A percentile compares a stretch with the other conserved stretches of the same genome.
Conservation (phyloP, 1,140 invertebrate species). For the Saccostrea cuccullata region DNA sequence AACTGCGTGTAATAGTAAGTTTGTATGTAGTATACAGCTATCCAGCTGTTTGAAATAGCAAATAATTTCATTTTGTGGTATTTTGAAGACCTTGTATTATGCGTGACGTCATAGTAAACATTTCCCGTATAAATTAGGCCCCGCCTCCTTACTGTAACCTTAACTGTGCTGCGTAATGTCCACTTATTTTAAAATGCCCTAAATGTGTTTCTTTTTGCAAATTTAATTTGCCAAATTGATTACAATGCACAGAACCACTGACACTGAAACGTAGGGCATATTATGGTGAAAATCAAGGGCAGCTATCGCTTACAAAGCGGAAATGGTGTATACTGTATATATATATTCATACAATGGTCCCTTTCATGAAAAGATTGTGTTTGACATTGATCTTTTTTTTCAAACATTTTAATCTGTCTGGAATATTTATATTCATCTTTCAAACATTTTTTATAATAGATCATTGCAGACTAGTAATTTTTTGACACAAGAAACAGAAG, state of each 20-base stretch:
- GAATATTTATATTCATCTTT: slow-evolving; percentile 8
- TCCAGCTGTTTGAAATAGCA: too few species aligned
- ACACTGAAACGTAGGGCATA: slow-evolving; percentile 23
- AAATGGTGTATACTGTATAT: slow-evolving; percentile 48
- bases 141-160: too few species aligned
- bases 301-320: slow-evolving; percentile 43
- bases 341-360: slow-evolving; percentile 47
- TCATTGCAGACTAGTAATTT: background rate
- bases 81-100: too few species aligned
- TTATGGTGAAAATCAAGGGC: slow-evolving; percentile 48
- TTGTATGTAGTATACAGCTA: too few species aligned
- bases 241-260: background rate
- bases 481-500: slow-evolving; percentile 1
- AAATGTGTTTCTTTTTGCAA: slow-evolving; percentile 34
- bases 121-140: too few species aligned
- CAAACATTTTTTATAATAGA: background rate
- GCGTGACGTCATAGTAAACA: too few species aligned
- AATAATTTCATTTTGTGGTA: too few species aligned
- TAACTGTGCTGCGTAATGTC: too few species aligned
- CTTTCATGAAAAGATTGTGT: too few species aligned
- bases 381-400: slow-evolving; percentile 40
- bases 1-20: too few species aligned
- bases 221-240: slow-evolving; percentile 39
- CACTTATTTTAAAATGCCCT: slow-evolving; percentile 43
- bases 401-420: slow-evolving; percentile 1